These are phyloP conservation scores for Crotalus viridis DNA, from an alignment of 2,113 vertebrate genomes.

Conservation along the genomic window DNA sequence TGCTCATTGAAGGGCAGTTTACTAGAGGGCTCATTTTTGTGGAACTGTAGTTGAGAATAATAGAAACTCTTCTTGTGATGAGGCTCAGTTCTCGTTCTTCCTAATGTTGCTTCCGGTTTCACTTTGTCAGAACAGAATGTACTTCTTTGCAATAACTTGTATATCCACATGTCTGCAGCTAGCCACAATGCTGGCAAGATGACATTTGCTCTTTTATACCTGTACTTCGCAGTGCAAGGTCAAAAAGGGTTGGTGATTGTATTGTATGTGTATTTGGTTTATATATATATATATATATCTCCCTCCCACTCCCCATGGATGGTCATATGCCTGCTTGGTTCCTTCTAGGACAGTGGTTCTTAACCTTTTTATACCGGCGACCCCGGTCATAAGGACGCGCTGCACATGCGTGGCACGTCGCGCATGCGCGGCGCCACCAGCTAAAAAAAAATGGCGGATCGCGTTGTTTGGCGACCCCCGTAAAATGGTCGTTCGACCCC, in stretches of 20 bases:
- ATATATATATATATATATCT: not conserved
- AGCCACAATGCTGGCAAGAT: not conserved
- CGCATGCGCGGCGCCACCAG: no score
- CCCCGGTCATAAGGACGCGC: no score
- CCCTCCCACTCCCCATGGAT: not conserved
- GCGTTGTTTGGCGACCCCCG: no score
- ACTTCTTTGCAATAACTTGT: not conserved
- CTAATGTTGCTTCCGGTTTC: not conserved
- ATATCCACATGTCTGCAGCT: not conserved
- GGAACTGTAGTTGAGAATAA: not conserved
- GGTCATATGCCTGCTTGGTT: not conserved
- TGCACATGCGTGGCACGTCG: no score
- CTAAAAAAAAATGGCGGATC: no score
- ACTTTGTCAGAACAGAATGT: not conserved
- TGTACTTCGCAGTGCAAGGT: not conserved
- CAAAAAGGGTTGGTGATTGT: not conserved
- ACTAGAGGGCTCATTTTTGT: not conserved
- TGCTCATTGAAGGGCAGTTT: no score
- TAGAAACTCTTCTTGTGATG: not conserved
- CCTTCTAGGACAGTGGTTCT: not conserved
- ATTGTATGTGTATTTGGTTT: not conserved
- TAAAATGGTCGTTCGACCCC: no score
- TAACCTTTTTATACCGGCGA: no score
- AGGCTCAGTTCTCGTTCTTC: not conserved
- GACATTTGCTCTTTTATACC: not conserved